phyloP scores from a whole-genome alignment of 2,113 vertebrate species.

The Gobiocypris rarus region DNA sequence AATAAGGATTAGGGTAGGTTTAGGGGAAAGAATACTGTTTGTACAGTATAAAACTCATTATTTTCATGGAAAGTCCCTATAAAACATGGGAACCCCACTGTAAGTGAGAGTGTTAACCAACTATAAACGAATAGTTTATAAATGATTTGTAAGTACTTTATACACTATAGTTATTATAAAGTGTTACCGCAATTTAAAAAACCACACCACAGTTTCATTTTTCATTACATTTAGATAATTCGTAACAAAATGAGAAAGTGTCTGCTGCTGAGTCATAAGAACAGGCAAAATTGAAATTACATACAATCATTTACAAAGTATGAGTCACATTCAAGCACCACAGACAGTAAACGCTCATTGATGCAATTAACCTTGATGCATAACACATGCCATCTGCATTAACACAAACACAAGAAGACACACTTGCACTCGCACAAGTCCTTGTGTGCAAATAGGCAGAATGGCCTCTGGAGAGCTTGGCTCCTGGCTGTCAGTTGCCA shows the following conservation, averaged over 20 bases:
- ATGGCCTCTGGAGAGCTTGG: conserved; percentile 45
- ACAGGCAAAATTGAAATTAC: neutral
- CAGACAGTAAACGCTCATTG: neutral
- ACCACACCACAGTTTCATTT: too few species aligned
- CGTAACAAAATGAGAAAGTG: neutral
- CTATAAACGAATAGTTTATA: too few species aligned
- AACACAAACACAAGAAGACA: conserved; percentile 18
- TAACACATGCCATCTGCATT: neutral
- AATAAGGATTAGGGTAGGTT: too few species aligned
- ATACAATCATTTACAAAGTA: neutral
- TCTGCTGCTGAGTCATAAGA: neutral
- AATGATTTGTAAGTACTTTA: too few species aligned
- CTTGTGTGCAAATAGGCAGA: conserved; percentile 16
- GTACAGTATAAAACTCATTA: too few species aligned
- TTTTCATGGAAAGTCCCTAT: too few species aligned
- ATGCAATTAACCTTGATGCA: conserved; percentile 30
- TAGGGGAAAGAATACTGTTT: too few species aligned
- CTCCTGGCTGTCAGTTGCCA: conserved; percentile 58
- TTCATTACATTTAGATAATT: neutral
- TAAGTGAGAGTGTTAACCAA: too few species aligned
- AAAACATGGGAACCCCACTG: too few species aligned
- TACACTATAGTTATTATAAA: too few species aligned
- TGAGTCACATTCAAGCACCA: conserved; percentile 12
- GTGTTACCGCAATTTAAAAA: too few species aligned
- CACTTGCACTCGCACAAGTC: neutral